Conservation (phyloP, 2,797 vertebrate species). For the Margarornis squamiger region DNA sequence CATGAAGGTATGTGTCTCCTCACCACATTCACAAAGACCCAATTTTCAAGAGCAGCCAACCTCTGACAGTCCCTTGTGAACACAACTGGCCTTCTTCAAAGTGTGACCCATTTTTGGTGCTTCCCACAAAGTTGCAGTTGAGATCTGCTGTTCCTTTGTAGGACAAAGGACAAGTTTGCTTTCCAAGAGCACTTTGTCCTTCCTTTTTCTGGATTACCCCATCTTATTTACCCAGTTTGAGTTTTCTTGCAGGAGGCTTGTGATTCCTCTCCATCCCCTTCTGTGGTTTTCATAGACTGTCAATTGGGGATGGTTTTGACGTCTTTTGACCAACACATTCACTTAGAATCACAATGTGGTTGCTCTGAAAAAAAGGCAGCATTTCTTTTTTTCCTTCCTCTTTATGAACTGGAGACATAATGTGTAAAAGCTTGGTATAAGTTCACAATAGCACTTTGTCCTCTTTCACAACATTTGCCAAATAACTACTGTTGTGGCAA, state of each 20-base stretch:
- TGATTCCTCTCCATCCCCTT: not conserved
- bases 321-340: not conserved
- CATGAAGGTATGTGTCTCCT: not conserved
- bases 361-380: not conserved
- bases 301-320: not conserved
- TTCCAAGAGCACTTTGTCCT: not conserved
- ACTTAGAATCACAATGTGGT: not conserved
- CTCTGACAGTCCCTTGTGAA: not conserved
- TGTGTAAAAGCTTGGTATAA: not conserved
- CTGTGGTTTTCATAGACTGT: not conserved
- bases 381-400: not conserved
- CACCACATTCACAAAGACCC: fast-evolving
- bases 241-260: not conserved
- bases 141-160: not conserved
- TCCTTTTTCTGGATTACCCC: not conserved
- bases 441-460: slow-evolving; percentile 51
- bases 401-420: not conserved
- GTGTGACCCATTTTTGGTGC: not conserved
- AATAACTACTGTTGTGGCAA: slow-evolving; percentile 57
- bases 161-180: not conserved
- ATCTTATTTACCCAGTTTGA: not conserved
- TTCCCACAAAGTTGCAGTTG: not conserved
- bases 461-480: slow-evolving; percentile 43
- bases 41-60: not conserved
- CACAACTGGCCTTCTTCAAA: not conserved